Conservation (phyloP, 2,113 vertebrate genomes). For the Lepus americanus region DNA sequence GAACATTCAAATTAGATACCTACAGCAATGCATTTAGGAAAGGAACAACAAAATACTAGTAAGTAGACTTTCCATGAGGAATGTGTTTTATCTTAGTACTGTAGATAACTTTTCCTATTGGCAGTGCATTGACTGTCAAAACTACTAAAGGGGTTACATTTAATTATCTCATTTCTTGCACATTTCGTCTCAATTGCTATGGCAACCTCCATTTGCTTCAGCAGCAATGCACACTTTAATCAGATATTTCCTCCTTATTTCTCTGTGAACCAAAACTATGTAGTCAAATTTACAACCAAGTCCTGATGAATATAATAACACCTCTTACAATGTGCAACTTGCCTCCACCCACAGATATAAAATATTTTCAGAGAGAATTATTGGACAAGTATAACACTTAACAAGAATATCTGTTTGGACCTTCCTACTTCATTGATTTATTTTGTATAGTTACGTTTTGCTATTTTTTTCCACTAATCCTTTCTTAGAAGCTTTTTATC, state of each 20-base stretch:
- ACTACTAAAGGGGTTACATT: constrained; percentile 93
- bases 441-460: not conserved
- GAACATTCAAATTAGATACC: constrained; percentile 89
- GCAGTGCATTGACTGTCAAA: constrained; percentile 90
- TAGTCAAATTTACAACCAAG: constrained; percentile 88
- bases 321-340: constrained; percentile 80
- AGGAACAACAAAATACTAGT: constrained; percentile 86
- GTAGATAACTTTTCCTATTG: constrained; percentile 90
- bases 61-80: constrained; percentile 87
- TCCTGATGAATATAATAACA: constrained; percentile 86
- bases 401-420: constrained; percentile 66
- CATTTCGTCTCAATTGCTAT: constrained; percentile 95
- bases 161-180: constrained; percentile 95
- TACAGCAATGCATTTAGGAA: constrained; percentile 87
- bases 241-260: constrained; percentile 90
- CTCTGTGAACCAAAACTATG: constrained; percentile 86
- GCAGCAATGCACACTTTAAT: constrained; percentile 91
- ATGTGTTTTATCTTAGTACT: constrained; percentile 91
- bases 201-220: constrained; percentile 93
- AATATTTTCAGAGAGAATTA: constrained; percentile 79
- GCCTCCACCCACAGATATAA: constrained; percentile 78
- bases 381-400: constrained; percentile 67
- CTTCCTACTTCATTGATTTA: constrained; percentile 75
- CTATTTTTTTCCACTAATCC: constrained; percentile 67
- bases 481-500: constrained; percentile 64